phyloP scores from a whole-genome alignment of 2,113 vertebrate species.

The Phaethornis superciliosus region DNA sequence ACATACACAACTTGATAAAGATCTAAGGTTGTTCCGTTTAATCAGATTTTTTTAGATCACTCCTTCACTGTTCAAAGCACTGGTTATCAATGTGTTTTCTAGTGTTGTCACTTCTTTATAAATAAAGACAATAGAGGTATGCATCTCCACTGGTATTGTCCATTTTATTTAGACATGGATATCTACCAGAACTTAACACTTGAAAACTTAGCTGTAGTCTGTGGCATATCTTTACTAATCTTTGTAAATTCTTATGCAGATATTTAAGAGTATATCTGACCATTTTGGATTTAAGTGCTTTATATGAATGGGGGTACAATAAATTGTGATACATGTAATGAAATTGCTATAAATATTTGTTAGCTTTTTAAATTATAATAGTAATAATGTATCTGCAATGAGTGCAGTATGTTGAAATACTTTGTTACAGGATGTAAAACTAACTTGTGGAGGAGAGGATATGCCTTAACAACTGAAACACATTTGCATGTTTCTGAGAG shows the following conservation, averaged over 20 bases:
- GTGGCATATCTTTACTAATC: not conserved
- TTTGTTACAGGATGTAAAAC: not conserved
- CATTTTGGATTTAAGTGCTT: conserved; percentile 18
- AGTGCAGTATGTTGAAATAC: not conserved
- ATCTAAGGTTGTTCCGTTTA: conserved; percentile 62
- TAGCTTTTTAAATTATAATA: not conserved
- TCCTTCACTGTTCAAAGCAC: conserved; percentile 73
- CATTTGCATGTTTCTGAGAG: not conserved
- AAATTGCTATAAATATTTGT: not conserved
- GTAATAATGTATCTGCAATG: not conserved
- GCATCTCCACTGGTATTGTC: conserved; percentile 47
- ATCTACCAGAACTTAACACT: not conserved
- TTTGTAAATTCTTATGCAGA: not conserved
- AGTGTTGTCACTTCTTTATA: conserved; percentile 81
- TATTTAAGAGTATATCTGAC: not conserved
- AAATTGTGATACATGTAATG: not conserved
- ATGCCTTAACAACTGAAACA: not conserved
- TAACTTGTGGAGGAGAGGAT: not conserved
- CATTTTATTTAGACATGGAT: conserved; percentile 51
- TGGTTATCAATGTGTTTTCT: conserved; percentile 80
- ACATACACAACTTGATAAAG: conserved; percentile 64
- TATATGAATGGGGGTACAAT: not conserved
- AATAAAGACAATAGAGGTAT: conserved; percentile 71
- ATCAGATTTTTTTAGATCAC: conserved; percentile 71
- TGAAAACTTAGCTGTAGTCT: not conserved